Base-by-base conservation (phyloP, 2,888 invertebrate species). In the Pachliopta kotzebuea region DNA sequence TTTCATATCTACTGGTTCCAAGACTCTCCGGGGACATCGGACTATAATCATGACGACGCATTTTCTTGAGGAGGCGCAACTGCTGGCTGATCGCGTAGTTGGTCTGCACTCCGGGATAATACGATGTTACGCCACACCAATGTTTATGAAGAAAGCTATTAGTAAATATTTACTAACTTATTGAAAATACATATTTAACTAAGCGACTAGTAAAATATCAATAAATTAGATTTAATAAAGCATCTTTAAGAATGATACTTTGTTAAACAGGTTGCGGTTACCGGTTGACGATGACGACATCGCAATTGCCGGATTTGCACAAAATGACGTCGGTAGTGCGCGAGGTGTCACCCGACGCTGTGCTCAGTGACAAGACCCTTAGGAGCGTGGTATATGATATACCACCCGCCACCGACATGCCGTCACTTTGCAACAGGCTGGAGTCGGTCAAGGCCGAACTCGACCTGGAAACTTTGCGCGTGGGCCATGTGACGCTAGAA, bases 101-200 rank as follows among this genome's bases (percentile, higher is more conserved):
- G 23, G 97, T 95, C 37, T 96, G 97, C 81, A 96, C 98, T 0
- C 92, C 98, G 56, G 94, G 97, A 49, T 97, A 97, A 0, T 94
- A 94, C 69, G 95, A 97, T 18, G 93, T 67, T 18, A 78, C 83
- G 55, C 76, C 96, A 60, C 93, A 96, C 67, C 88, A 96, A 20
- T 29, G 21, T 61, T 50, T 20, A 26, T 65, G 73, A 96, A 96
- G 76, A 96, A 96, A 77, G 96, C 96, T n/a, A 97, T 97, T 0
- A 60, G 65, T 65, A 65, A 64, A 3, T 45, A 18, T 23, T 21
- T 45, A 18, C 18, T 9, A 8, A 31, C 31, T n/a, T n/a, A n/a
- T n/a, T n/a, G n/a, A n/a, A n/a, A n/a, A n/a, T n/a, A n/a, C n/a
- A n/a, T n/a, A n/a, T n/a, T n/a, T n/a, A n/a, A n/a, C n/a, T n/a